These are phyloP conservation scores for Aleadryas rufinucha DNA, from an alignment of 2,113 vertebrate species.

Conservation along the genomic window DNA sequence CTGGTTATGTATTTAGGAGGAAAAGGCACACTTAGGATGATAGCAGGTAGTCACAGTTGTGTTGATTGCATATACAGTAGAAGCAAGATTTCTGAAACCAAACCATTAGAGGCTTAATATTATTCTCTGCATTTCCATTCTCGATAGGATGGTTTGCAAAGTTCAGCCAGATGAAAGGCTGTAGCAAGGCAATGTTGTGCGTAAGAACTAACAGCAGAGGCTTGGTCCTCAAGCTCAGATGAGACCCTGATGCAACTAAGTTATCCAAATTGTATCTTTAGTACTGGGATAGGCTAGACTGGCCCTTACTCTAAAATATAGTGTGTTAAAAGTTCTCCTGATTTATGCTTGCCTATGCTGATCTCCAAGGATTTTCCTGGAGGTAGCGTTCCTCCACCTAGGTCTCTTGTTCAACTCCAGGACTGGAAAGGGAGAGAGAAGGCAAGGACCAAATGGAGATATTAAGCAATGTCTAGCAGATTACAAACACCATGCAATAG, in stretches of 20 bases:
- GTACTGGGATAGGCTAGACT: background rate
- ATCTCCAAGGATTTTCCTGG: background rate
- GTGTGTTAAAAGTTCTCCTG: background rate
- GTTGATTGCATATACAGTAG: background rate
- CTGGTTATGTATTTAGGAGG: background rate
- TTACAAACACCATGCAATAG: background rate
- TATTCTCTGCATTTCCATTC: background rate
- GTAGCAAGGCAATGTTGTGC: background rate
- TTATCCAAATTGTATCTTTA: background rate
- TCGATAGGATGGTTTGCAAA: background rate
- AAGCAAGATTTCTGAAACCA: background rate
- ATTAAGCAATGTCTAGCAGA: background rate
- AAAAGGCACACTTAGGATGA: background rate
- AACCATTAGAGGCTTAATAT: background rate
- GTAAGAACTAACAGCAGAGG: background rate
- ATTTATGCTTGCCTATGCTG: background rate
- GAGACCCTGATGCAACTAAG: background rate
- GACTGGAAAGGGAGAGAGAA: background rate
- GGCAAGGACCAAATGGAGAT: background rate
- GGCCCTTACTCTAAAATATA: background rate
- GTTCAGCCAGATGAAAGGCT: background rate
- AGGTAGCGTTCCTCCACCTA: background rate
- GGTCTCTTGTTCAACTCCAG: background rate
- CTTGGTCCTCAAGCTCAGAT: background rate
- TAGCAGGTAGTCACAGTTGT: background rate